Conservation (phyloP, 2,888 invertebrate genomes). For the Drosophila tripunctata region DNA sequence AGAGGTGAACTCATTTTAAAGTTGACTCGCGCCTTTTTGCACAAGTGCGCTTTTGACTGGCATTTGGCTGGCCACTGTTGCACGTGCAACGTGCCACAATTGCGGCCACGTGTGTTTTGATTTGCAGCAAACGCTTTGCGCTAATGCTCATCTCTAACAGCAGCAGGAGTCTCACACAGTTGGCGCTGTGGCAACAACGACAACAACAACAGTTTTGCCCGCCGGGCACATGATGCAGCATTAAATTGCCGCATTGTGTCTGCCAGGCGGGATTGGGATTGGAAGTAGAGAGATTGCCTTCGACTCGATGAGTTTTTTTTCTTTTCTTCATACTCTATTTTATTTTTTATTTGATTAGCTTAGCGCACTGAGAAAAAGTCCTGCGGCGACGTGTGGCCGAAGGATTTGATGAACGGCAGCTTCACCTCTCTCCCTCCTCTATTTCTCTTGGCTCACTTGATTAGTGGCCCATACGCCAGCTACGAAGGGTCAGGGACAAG, state of each 20-base stretch:
- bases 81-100: conserved; percentile 82
- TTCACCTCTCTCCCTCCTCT: conserved; percentile 19
- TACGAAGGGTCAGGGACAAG: neutral
- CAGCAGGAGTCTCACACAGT: conserved; percentile 21
- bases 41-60: conserved; percentile 76
- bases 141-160: conserved; percentile 35
- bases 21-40: conserved; percentile 50
- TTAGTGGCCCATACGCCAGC: conserved; percentile 63
- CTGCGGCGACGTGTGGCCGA: conserved; percentile 79
- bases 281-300: conserved; percentile 55
- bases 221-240: conserved; percentile 83
- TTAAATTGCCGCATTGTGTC: conserved; percentile 83
- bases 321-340: neutral
- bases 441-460: conserved; percentile 75
- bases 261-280: conserved; percentile 59
- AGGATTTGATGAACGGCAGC: conserved; percentile 78
- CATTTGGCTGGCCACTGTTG: conserved; percentile 63
- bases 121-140: conserved; percentile 80
- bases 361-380: conserved; percentile 65
- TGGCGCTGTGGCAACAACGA: neutral
- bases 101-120: conserved; percentile 85
- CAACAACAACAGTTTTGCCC: conserved; percentile 47
- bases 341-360: conserved; percentile 77
- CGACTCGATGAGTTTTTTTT: conserved; percentile 7
- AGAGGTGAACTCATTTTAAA: conserved; percentile 56